Conservation (phyloP, 2,113 vertebrate species). For the Eclectus roratus region DNA sequence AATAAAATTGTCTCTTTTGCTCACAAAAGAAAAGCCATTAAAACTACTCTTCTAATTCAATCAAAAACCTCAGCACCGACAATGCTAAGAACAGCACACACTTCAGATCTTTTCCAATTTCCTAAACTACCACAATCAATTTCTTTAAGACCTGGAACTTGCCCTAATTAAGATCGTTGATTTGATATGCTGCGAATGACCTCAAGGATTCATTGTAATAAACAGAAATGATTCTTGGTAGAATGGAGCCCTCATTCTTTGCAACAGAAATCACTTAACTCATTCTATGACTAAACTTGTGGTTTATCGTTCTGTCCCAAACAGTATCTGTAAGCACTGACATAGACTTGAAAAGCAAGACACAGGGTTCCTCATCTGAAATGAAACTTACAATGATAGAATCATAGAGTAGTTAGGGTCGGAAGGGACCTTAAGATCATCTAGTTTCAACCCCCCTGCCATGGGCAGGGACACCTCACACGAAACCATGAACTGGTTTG, state of each 20-base stretch:
- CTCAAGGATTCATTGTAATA: conserved; percentile 56
- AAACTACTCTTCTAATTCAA: conserved; percentile 48
- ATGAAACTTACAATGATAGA: neutral
- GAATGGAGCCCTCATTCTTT: neutral
- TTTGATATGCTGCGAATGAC: conserved; percentile 71
- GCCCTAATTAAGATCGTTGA: conserved; percentile 77
- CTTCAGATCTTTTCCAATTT: conserved; percentile 66
- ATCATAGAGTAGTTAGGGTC: neutral
- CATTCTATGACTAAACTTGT: neutral
- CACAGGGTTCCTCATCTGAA: neutral
- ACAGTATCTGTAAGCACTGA: neutral
- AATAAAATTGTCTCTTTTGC: conserved; percentile 39
- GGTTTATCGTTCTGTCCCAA: neutral
- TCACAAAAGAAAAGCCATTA: conserved; percentile 62
- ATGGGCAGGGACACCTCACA: neutral
- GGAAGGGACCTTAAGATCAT: neutral
- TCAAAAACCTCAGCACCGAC: conserved; percentile 55
- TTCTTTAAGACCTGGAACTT: conserved; percentile 75
- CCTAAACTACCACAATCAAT: conserved; percentile 64
- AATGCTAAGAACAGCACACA: conserved; percentile 51
- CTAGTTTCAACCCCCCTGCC: too few species aligned
- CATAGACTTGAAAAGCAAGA: neutral
- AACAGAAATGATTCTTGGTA: conserved; percentile 23
- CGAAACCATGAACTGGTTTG: neutral
- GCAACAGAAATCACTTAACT: conserved; percentile 18